phyloP scores from a whole-genome alignment of 1,140 invertebrate species.

The Octopus bimaculoides region DNA sequence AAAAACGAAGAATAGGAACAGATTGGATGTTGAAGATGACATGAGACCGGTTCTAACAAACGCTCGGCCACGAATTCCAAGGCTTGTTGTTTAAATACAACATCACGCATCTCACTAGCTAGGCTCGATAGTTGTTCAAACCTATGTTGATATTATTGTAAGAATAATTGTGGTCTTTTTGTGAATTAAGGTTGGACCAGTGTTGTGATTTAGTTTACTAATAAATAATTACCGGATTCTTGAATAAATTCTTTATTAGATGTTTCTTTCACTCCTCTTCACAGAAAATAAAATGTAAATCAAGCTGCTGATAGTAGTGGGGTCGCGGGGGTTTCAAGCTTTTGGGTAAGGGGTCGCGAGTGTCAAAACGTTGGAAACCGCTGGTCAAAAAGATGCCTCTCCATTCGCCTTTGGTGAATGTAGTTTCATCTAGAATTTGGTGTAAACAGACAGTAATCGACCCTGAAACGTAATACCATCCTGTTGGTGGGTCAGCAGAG shows the following conservation, averaged over 20 bases:
- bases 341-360: slow-evolving; percentile 11
- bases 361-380: neutral
- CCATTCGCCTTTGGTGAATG: too few species aligned
- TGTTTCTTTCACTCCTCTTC: slow-evolving; percentile 5
- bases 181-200: slow-evolving; percentile 10
- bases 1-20: slow-evolving; percentile 6
- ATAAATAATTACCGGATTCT: slow-evolving; percentile 8
- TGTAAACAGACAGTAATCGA: too few species aligned
- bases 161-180: slow-evolving; percentile 10
- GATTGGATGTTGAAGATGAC: neutral
- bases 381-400: neutral
- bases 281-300: slow-evolving; percentile 8
- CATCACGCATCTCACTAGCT: slow-evolving; percentile 9
- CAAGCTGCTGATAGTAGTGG: slow-evolving; percentile 5
- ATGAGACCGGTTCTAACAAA: slow-evolving; percentile 10
- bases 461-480: too few species aligned
- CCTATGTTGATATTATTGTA: slow-evolving; percentile 10
- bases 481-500: too few species aligned
- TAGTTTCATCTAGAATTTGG: too few species aligned
- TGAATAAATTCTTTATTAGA: slow-evolving; percentile 9
- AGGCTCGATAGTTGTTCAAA: neutral
- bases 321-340: neutral
- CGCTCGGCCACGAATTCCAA: slow-evolving; percentile 9
- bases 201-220: slow-evolving; percentile 7
- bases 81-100: neutral